These are phyloP conservation scores for Lathamus discolor DNA, from an alignment of 2,113 vertebrate species.

Conservation along the genomic window DNA sequence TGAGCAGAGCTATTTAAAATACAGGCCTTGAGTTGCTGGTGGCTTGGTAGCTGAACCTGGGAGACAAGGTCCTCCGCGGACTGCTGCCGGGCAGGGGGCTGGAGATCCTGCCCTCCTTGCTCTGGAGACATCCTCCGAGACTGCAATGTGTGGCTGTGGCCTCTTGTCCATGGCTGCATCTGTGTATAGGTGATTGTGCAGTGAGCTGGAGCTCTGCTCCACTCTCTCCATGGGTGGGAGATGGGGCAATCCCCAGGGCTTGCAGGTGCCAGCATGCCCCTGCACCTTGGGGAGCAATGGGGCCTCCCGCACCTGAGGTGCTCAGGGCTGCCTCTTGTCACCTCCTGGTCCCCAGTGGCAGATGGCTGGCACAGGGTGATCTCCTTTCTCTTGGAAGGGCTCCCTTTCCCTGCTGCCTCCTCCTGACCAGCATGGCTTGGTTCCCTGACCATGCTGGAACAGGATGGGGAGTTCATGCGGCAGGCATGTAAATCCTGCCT, in stretches of 20 bases:
- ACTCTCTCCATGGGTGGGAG: background rate
- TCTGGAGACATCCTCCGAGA: background rate
- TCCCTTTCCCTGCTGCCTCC: background rate
- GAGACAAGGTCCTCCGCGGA: background rate
- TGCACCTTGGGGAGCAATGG: background rate
- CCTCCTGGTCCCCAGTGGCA: rapidly evolving
- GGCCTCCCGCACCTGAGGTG: background rate
- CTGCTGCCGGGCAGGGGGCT: background rate
- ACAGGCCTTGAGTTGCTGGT: rapidly evolving
- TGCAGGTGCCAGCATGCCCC: background rate
- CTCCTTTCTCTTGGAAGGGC: background rate
- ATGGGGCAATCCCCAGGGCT: rapidly evolving
- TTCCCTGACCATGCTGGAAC: background rate
- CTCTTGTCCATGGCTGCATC: background rate
- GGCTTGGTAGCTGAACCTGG: background rate
- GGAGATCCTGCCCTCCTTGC: background rate
- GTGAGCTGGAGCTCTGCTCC: background rate
- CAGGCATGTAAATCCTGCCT: background rate
- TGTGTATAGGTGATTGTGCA: background rate
- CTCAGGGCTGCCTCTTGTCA: background rate
- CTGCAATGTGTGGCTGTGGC: rapidly evolving
- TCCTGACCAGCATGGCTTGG: background rate
- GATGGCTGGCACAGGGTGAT: background rate
- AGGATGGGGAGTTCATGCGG: background rate
- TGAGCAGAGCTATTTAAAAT: background rate